Conservation (phyloP, 2,113 vertebrate genomes). For the western clawed frog (Xenopus tropicalis) region UCB_Xtro_10.0 CM004443.2:127827001-127827500, state of each 20-base stretch:
- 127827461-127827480: constrained; percentile 49
- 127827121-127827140: constrained; percentile 40
- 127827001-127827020: too few relatives aligned
- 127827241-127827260: constrained; percentile 52
- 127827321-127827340: constrained; percentile 47
- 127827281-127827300: constrained; percentile 48
- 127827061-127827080: constrained; percentile 40
- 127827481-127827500: constrained; percentile 52
- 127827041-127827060: constrained; percentile 39
- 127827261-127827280: constrained; percentile 46
- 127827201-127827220: constrained; percentile 51
- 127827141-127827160: constrained; percentile 47
- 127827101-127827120: constrained; percentile 44
- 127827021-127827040: constrained; percentile 17
- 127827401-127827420: constrained; percentile 50
- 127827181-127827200: constrained; percentile 47
- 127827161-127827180: constrained; percentile 53
- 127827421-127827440: constrained; percentile 52
- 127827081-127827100: constrained; percentile 47
- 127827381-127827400: constrained; percentile 47
- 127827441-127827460: constrained; percentile 52
- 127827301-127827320: constrained; percentile 45
- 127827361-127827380: constrained; percentile 48
- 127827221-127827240: constrained; percentile 55
- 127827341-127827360: constrained; percentile 47